Base-by-base conservation (phyloP, 2,113 vertebrate species). In the Corythoichthys intestinalis region DNA sequence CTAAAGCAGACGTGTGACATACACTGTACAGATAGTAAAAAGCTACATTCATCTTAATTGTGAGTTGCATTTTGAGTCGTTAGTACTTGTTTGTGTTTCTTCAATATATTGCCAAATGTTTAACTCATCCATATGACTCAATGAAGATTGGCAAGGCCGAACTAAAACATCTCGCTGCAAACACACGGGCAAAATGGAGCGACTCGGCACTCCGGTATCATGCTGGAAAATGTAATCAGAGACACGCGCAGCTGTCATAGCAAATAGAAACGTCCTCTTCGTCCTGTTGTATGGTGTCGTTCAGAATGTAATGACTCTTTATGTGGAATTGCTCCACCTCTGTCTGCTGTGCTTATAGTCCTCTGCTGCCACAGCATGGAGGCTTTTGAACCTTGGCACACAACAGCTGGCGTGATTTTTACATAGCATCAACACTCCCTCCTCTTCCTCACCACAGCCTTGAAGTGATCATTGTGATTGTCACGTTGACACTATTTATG, bases 181-280 rank as follows among this genome's bases (percentile, higher is more conserved):
- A 83, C 75, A 84, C 37, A 83, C 80, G 85, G 74, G 73, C 62
- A 72, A 62, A 61, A 59, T 59, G 46, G 79, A 73, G 72, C 67
- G 83, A 80, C 79, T 82, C 70, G 62, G 76, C 74, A 77, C 77
- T 67, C 70, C 62, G 74, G 67, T 64, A 77, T 83, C 80, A 74
- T 69, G 71, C 78, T 89, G 85, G 85, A 89, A 89, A 89, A 88
- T 85, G 87, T 86, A 91, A 90, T 69, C 73, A 63, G 87, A 90
- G 82, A 70, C 82, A 69, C 69, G 72, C 1, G 56, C 81, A 85
- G 80, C 83, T 89, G 86, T 84, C 76, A 65, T 61, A 73, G 67
- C 47, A 54, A 54, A 70, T 37, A 63, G 79, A 81, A 86, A 78
- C 44, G 37, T 70, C 73, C 64, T 35, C 65, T 54, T 47, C 69